Evolutionary conservation across 2,797 vertebrate species (phyloP), one percentile per base, ranked within the genome.

Genomic region (Zenarchopterus dispar): DNA sequence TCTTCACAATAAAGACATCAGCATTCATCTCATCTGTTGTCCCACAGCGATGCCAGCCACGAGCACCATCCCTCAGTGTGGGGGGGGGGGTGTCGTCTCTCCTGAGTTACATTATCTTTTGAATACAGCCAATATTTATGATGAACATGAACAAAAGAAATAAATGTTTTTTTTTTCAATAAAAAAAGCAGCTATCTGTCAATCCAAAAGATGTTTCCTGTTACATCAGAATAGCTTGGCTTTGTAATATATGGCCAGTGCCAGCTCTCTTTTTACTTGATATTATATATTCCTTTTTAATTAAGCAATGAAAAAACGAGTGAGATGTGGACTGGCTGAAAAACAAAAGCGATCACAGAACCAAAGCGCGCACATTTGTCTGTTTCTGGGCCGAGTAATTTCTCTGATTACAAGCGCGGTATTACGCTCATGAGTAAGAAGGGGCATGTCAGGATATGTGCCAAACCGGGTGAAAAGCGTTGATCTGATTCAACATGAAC

Each of bases 201-300:
- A 28, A 28, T 28, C 5, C 2, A 28, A 28, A 28, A 28, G 28
- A 28, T 6, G 28, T 28, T 28, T 28, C 28, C 28, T 5, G 28
- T 28, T 28, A 28, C 28, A 28, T 1, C 28, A 28, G 3, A 7
- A 67, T 74, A 52, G 71, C n/a, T n/a, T n/a, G n/a, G n/a, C n/a
- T n/a, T n/a, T n/a, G n/a, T 73, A 45, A 82, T 83, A 64, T 50
- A 52, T 80, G 78, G 80, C 69, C 75, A 71, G 72, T 48, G 65
- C 74, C 80, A 74, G 74, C 68, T 81, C 81, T 72, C 70, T 78
- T 75, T 84, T 89, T 70, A 65, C 84, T 82, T 77, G 50, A 42
- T 72, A 82, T 91, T 80, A 90, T 84, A 74, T 75, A 81, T 87
- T 73, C 52, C 91, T 90, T 85, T 84, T 87, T 88, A 87, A 93